Percentiles rank a stretch among this genome's conserved stretches.
phyloP scores from a whole-genome alignment of 2,113 vertebrate genomes.

The Phainopepla nitens region DNA sequence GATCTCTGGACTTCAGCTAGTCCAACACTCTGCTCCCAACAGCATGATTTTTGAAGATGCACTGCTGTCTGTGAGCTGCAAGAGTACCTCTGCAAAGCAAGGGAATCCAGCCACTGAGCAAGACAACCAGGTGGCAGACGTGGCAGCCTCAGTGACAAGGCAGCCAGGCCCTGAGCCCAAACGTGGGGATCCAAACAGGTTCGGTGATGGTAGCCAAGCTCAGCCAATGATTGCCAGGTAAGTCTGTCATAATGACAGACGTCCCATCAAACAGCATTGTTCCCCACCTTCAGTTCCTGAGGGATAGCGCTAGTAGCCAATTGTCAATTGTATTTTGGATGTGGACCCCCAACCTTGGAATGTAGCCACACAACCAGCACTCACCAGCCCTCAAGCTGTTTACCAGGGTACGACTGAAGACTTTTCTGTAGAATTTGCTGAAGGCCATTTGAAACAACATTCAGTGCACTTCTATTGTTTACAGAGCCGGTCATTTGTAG shows the following conservation, averaged over 20 bases:
- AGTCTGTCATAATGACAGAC: neutral
- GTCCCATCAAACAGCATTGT: neutral
- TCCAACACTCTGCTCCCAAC: neutral
- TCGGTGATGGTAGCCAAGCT: neutral
- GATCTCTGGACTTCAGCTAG: neutral
- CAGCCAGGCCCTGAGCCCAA: neutral
- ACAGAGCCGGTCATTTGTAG: neutral
- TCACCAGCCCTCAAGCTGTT: neutral
- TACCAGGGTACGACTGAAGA: neutral
- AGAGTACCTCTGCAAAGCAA: neutral
- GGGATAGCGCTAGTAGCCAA: neutral
- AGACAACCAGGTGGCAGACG: neutral
- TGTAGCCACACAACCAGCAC: neutral
- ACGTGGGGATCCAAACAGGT: accelerated
- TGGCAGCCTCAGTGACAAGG: neutral
- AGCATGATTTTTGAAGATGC: neutral
- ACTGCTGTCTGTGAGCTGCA: neutral
- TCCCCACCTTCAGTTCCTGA: neutral
- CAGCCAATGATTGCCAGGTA: neutral
- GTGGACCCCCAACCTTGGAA: neutral
- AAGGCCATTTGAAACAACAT: neutral
- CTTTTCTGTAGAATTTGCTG: neutral
- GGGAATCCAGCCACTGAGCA: neutral
- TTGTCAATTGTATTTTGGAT: neutral
- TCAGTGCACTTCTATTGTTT: neutral